Percentiles rank a stretch among this genome's conserved stretches.
These are phyloP conservation scores for Synergus japonicus DNA, from an alignment of 2,888 invertebrate genomes.

Conservation along the genomic window DNA sequence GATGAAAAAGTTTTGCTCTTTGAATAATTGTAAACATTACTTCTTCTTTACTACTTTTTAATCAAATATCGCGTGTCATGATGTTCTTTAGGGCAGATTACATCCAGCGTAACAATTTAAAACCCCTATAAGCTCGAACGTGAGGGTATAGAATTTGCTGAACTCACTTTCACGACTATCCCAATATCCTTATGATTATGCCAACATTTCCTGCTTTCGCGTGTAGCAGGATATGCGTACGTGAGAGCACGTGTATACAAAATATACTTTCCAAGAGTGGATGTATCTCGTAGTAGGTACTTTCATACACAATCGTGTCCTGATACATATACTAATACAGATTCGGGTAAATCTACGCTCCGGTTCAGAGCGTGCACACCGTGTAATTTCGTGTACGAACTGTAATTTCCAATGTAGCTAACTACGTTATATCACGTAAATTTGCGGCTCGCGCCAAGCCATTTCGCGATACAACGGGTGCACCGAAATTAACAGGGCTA, in stretches of 20 bases:
- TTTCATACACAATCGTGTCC: not conserved
- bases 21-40: no score
- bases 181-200: conserved; percentile 34
- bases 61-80: no score
- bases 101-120: not conserved
- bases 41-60: no score
- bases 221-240: not conserved
- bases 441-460: conserved; percentile 49
- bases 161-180: conserved; percentile 3
- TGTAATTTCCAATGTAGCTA: conserved; percentile 63
- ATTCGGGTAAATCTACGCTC: conserved; percentile 16
- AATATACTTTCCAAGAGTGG: conserved; percentile 25
- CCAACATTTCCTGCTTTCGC: not conserved
- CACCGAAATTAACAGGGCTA: conserved; percentile 57
- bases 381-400: conserved; percentile 64
- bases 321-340: not conserved
- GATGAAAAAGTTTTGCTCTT: not conserved
- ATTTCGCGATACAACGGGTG: conserved; percentile 53
- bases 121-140: not conserved
- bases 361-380: conserved; percentile 44
- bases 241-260: not conserved
- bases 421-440: conserved; percentile 60
- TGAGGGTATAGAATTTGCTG: not conserved
- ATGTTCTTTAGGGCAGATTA: not conserved
- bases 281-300: not conserved